These are phyloP conservation scores for Enteromius viviparus DNA, from an alignment of 2,797 vertebrate species.

Conservation along the genomic window DNA sequence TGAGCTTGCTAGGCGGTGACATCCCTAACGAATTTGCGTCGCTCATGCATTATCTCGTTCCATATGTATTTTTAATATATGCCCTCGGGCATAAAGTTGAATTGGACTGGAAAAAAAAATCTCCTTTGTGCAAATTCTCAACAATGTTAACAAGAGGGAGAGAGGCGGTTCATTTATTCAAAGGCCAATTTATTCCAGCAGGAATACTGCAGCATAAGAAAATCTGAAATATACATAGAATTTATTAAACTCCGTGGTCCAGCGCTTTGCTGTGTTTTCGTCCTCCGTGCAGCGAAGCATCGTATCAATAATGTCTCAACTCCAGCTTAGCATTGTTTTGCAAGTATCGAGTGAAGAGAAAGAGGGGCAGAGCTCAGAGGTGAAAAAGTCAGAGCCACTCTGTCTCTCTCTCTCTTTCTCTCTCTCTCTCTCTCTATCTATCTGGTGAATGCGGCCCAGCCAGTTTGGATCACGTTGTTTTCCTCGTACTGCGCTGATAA, in stretches of 20 bases:
- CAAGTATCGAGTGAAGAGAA: conserved; percentile 62
- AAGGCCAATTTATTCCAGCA: conserved; percentile 84
- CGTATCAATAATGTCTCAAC: conserved; percentile 70
- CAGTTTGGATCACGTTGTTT: conserved; percentile 76
- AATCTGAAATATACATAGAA: conserved; percentile 76
- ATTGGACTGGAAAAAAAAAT: conserved; percentile 77
- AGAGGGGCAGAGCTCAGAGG: conserved; percentile 73
- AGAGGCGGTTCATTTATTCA: conserved; percentile 84
- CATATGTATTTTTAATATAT: conserved; percentile 87
- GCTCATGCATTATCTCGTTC: conserved; percentile 81
- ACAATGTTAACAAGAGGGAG: conserved; percentile 84
- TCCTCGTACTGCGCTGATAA: conserved; percentile 74
- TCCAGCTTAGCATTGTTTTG: conserved; percentile 69
- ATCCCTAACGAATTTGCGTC: conserved; percentile 79
- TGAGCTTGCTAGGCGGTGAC: conserved; percentile 72
- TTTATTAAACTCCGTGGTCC: conserved; percentile 80
- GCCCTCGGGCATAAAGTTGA: conserved; percentile 82
- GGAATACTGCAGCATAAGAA: conserved; percentile 75
- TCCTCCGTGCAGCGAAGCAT: conserved; percentile 69
- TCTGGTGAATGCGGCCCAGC: conserved; percentile 77
- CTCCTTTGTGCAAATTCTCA: conserved; percentile 81
- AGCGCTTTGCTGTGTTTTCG: conserved; percentile 63
- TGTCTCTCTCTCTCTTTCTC: conserved; percentile 59
- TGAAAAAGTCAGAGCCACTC: conserved; percentile 72
- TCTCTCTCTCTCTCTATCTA: conserved; percentile 72